These are phyloP conservation scores for Halcyon smyrnensis DNA, from an alignment of 2,797 vertebrate species.

Conservation along the genomic window DNA sequence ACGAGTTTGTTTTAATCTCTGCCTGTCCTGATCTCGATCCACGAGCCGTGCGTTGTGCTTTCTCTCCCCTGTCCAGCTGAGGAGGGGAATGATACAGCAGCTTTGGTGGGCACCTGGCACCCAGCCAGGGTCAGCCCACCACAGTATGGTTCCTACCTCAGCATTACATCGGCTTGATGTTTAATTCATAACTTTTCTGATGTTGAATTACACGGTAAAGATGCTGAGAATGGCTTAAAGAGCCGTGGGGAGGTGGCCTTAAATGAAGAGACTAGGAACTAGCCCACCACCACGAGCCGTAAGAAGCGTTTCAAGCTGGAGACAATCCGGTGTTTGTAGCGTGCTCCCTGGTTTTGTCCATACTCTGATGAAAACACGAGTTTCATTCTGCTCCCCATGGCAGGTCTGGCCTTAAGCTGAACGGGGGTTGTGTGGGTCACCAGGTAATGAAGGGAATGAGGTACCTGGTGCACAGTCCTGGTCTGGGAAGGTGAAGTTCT, in stretches of 20 bases:
- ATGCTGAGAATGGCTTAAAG: not conserved
- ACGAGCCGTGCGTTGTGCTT: not conserved
- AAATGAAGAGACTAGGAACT: not conserved
- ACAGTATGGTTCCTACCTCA: not conserved
- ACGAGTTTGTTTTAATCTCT: not conserved
- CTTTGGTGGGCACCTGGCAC: not conserved
- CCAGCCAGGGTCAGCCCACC: not conserved
- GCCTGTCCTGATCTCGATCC: not conserved
- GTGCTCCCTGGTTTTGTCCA: not conserved
- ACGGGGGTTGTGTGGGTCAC: not conserved
- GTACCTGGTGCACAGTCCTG: not conserved
- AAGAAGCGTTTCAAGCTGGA: not conserved
- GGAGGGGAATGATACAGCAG: not conserved
- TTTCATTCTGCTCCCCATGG: not conserved
- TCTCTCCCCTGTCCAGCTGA: not conserved
- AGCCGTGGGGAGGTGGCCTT: not conserved
- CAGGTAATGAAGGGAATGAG: conserved; percentile 31
- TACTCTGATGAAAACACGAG: not conserved
- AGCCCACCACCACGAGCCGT: not conserved
- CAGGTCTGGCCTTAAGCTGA: not conserved
- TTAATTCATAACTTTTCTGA: conserved; percentile 8
- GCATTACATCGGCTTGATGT: not conserved
- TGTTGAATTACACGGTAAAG: not conserved
- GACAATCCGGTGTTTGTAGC: not conserved
- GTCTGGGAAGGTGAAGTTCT: conserved; percentile 38